A percentile compares a stretch with the other conserved stretches of the same genome.
phyloP scores from a whole-genome alignment of 2,888 invertebrate species.

The Coelinius sp. region DNA sequence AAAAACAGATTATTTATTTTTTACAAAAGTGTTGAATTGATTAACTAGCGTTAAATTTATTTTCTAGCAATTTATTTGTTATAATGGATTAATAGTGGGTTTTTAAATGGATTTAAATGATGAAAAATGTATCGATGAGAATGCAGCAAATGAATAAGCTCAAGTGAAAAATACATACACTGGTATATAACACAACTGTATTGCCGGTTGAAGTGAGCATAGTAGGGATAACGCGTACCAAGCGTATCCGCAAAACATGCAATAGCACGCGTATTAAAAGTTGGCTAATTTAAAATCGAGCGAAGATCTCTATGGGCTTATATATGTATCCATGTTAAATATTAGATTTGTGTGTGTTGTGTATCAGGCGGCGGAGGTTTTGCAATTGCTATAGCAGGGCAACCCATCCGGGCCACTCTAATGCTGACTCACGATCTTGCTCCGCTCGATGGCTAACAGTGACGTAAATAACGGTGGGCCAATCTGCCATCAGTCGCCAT shows the following conservation, averaged over 20 bases:
- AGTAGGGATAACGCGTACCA: constrained; percentile 54
- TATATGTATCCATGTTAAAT: constrained; percentile 7
- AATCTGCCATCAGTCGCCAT: constrained; percentile 30
- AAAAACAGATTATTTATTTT: no score
- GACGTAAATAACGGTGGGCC: constrained; percentile 55
- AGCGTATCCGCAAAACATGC: constrained; percentile 59
- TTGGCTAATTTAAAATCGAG: constrained; percentile 65
- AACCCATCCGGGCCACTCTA: constrained; percentile 48
- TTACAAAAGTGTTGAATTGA: no score
- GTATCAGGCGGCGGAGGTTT: constrained; percentile 24
- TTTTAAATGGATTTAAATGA: constrained; percentile 10
- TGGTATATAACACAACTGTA: constrained; percentile 50
- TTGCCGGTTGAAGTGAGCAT: constrained; percentile 49
- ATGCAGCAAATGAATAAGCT: constrained; percentile 24
- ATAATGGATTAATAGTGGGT: no score
- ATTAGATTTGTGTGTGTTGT: background rate
- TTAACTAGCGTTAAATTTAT: no score
- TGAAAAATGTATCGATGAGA: background rate
- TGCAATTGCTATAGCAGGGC: constrained; percentile 38
- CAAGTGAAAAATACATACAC: constrained; percentile 43
- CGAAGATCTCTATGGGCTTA: constrained; percentile 56
- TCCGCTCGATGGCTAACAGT: constrained; percentile 35
- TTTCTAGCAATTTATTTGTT: no score
- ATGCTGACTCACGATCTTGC: constrained; percentile 61
- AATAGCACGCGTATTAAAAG: constrained; percentile 63